A percentile compares a stretch with the other conserved stretches of the same genome.
Conservation (phyloP, 2,888 invertebrate species). For the Dolichomitus sp. region DNA sequence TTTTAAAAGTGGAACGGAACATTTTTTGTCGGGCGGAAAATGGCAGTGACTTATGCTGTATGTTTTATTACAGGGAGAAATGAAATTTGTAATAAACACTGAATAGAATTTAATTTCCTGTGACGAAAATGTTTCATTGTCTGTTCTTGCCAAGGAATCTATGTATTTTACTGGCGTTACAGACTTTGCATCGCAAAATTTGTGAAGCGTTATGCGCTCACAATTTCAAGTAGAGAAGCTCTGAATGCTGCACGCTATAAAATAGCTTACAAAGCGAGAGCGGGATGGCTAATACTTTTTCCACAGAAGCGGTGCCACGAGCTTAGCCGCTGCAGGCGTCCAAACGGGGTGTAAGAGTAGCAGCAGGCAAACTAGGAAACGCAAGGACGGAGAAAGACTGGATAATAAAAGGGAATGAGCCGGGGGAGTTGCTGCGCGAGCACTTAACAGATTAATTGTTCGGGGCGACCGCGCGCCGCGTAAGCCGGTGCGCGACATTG, state of each 20-base stretch:
- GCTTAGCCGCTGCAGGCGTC: conserved; percentile 5
- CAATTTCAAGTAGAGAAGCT: background rate
- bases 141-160: background rate
- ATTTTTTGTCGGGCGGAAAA: too few species aligned
- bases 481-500: conserved; percentile 37
- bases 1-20: background rate
- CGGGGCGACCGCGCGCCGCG: conserved; percentile 39
- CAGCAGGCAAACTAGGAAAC: conserved; percentile 14
- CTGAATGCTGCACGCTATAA: conserved; percentile 20
- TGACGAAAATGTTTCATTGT: background rate
- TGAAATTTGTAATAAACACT: background rate
- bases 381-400: conserved; percentile 21
- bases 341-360: conserved; percentile 23
- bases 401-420: conserved; percentile 49
- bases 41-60: too few species aligned
- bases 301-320: conserved; percentile 20
- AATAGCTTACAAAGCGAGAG: conserved; percentile 33
- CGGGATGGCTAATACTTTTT: conserved; percentile 33
- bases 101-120: background rate
- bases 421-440: conserved; percentile 43
- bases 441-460: conserved; percentile 71
- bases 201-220: background rate
- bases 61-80: background rate
- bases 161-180: background rate
- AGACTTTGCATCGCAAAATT: background rate